These are phyloP conservation scores for Crenuchus spilurus DNA, from an alignment of 2,797 vertebrate genomes.

Conservation along the genomic window DNA sequence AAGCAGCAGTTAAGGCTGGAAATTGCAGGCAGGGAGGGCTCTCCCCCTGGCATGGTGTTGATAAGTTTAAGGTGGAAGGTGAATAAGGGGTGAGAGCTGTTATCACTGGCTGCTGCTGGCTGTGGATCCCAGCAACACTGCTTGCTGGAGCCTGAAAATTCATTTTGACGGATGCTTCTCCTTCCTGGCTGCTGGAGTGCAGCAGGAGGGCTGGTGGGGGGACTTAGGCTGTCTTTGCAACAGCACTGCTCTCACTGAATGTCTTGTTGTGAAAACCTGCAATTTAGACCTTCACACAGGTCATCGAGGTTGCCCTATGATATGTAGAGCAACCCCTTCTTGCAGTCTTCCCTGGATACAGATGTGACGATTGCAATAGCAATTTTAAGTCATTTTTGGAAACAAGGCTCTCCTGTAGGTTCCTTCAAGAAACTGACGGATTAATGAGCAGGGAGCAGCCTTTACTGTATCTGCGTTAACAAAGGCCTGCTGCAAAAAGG, in stretches of 20 bases:
- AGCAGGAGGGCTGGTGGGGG: slow-evolving; percentile 40
- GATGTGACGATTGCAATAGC: neutral
- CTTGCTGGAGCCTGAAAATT: slow-evolving; percentile 84
- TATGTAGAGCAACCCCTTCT: slow-evolving; percentile 58
- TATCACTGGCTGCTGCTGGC: slow-evolving; percentile 66
- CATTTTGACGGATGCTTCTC: slow-evolving; percentile 85
- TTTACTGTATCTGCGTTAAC: neutral
- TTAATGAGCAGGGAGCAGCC: slow-evolving; percentile 18
- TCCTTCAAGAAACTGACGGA: neutral
- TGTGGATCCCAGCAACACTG: slow-evolving; percentile 63
- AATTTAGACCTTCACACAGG: slow-evolving; percentile 66
- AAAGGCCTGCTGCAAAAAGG: neutral
- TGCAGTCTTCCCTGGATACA: slow-evolving; percentile 32
- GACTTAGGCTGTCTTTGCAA: slow-evolving; percentile 47
- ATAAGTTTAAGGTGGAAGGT: slow-evolving; percentile 69
- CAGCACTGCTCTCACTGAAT: slow-evolving; percentile 57
- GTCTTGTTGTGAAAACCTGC: slow-evolving; percentile 69
- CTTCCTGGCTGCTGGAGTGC: slow-evolving; percentile 73
- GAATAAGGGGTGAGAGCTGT: slow-evolving; percentile 67
- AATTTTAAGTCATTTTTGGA: neutral
- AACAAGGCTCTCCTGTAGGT: slow-evolving; percentile 3
- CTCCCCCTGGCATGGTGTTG: slow-evolving; percentile 55
- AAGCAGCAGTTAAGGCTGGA: slow-evolving; percentile 38
- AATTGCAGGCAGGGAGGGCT: slow-evolving; percentile 56
- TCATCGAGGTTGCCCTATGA: slow-evolving; percentile 67